These are phyloP conservation scores for Phalangium opilio DNA, from an alignment of 2,888 invertebrate genomes.

Conservation along the genomic window DNA sequence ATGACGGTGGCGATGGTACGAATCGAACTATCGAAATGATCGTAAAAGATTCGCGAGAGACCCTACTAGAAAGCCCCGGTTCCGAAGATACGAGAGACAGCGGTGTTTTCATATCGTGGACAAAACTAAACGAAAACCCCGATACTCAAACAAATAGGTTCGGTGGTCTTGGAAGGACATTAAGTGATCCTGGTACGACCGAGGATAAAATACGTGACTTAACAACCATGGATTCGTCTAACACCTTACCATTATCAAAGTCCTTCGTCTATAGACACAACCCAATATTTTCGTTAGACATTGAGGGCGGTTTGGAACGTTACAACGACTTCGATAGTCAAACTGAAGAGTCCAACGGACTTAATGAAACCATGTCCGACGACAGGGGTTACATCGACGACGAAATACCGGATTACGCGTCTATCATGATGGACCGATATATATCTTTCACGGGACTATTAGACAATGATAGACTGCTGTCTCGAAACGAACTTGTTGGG, in stretches of 20 bases:
- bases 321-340: background rate
- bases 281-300: background rate
- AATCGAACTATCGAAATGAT: too few relatives aligned
- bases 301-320: background rate
- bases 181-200: conserved; percentile 8
- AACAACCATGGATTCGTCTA: too few relatives aligned
- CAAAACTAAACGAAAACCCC: background rate
- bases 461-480: conserved; percentile 5
- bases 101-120: too few relatives aligned
- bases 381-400: conserved; percentile 18
- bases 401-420: conserved; percentile 16
- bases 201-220: background rate
- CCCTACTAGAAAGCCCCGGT: too few relatives aligned
- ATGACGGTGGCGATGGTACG: too few relatives aligned
- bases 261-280: too few relatives aligned
- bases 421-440: conserved; percentile 11
- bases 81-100: too few relatives aligned
- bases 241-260: too few relatives aligned
- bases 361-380: background rate
- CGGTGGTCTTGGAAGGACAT: conserved; percentile 1
- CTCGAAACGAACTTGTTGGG: background rate
- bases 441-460: conserved; percentile 10
- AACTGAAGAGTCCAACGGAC: background rate
- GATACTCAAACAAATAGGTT: background rate
- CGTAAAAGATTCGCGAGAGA: too few relatives aligned